Evolutionary conservation across 2,797 vertebrate species (phyloP).

Genomic region (Paedocypris micromegethes): DNA sequence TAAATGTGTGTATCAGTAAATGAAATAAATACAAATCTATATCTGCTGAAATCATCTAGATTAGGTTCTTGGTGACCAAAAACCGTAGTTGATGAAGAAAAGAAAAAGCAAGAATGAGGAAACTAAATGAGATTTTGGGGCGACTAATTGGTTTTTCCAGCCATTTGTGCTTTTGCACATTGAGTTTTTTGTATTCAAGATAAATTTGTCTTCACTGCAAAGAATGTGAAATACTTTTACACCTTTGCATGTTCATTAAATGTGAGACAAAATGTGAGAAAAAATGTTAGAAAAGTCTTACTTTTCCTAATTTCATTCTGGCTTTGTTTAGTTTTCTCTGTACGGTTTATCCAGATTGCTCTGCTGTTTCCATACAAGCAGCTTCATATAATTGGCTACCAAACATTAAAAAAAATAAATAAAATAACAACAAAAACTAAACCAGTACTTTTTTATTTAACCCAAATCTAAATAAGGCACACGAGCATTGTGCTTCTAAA

Average conservation of each 20-base stretch:
- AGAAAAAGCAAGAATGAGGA: neutral
- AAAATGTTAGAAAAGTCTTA: slow-evolving; percentile 12
- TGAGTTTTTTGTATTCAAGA: slow-evolving; percentile 19
- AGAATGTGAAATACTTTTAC: slow-evolving; percentile 89
- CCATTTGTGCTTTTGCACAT: slow-evolving; percentile 56
- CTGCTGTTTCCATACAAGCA: neutral
- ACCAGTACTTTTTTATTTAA: slow-evolving; percentile 31
- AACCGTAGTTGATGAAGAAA: neutral
- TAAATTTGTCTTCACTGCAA: slow-evolving; percentile 65
- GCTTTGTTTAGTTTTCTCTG: neutral
- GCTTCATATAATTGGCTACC: neutral
- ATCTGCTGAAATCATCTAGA: too few species aligned
- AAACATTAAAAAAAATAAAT: too few species aligned
- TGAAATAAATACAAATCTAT: too few species aligned
- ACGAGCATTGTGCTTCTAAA: slow-evolving; percentile 24
- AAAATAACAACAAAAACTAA: neutral
- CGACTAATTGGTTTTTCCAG: slow-evolving; percentile 77
- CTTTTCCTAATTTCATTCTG: neutral
- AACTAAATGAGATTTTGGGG: slow-evolving; percentile 10
- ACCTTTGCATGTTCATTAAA: slow-evolving; percentile 93
- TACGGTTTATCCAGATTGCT: neutral
- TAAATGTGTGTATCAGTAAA: slow-evolving; percentile 3
- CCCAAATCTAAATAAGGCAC: slow-evolving; percentile 23
- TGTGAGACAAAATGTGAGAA: slow-evolving; percentile 37
- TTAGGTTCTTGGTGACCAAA: too few species aligned